Conservation (phyloP, 2,113 vertebrate genomes). For the Larimichthys crocea region DNA sequence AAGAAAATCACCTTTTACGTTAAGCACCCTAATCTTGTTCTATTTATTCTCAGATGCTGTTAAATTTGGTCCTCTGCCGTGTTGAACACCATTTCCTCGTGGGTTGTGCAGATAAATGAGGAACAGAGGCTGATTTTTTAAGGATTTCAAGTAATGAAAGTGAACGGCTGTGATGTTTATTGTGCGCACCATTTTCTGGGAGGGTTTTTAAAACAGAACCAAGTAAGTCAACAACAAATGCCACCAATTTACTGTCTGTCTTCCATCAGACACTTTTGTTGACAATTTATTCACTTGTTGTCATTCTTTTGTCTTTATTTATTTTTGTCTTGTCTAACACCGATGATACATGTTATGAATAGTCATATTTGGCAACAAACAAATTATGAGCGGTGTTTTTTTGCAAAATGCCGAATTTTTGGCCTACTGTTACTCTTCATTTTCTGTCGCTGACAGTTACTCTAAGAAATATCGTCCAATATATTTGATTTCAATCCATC, state of each 20-base stretch:
- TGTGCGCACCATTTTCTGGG: background rate
- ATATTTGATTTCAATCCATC: slow-evolving; percentile 26
- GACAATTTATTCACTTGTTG: background rate
- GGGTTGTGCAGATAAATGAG: background rate
- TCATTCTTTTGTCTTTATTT: background rate
- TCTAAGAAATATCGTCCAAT: background rate
- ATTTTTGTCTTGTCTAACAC: background rate
- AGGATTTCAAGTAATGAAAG: slow-evolving; percentile 13
- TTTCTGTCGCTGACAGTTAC: background rate
- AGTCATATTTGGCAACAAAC: background rate
- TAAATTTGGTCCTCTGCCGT: slow-evolving; percentile 14
- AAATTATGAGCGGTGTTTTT: background rate
- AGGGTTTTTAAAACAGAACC: background rate
- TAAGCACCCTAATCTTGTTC: slow-evolving; percentile 1
- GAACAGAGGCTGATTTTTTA: background rate
- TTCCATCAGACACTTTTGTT: background rate
- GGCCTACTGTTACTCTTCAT: slow-evolving; percentile 5
- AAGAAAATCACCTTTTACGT: slow-evolving; percentile 7
- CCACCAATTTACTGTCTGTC: background rate
- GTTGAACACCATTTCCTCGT: slow-evolving; percentile 10
- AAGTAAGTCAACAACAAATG: background rate
- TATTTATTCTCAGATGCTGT: slow-evolving; percentile 19
- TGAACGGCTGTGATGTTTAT: slow-evolving; percentile 24
- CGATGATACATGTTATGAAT: background rate
- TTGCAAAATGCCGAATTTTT: slow-evolving; percentile 10